These are phyloP conservation scores for Momotus momota DNA, from an alignment of 2,797 vertebrate genomes.

Conservation along the genomic window DNA sequence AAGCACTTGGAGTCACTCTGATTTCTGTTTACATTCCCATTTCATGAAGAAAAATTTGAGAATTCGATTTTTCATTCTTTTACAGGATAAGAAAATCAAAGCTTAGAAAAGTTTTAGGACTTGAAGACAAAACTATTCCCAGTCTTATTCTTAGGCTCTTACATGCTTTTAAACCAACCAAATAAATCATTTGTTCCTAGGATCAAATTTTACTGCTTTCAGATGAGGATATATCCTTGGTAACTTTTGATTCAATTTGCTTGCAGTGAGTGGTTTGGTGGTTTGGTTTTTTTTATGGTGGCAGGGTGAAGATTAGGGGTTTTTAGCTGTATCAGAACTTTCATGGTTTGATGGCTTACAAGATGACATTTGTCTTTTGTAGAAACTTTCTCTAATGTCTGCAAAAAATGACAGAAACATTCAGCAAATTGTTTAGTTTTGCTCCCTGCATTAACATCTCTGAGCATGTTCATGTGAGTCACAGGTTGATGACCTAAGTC, in stretches of 20 bases:
- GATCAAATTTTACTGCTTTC: background rate
- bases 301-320: accelerated
- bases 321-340: background rate
- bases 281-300: background rate
- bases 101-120: background rate
- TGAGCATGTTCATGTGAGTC: background rate
- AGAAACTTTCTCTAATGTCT: background rate
- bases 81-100: background rate
- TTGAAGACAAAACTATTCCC: background rate
- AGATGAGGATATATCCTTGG: background rate
- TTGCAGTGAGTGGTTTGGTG: background rate
- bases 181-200: background rate
- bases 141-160: background rate
- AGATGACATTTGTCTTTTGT: background rate
- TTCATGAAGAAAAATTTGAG: background rate
- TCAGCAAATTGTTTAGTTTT: conserved; percentile 5
- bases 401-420: background rate
- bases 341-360: background rate
- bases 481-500: background rate
- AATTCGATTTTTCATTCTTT: background rate
- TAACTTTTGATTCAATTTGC: background rate
- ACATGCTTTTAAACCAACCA: background rate
- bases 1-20: background rate
- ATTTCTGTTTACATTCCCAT: background rate
- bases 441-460: background rate